Percentiles rank a stretch among this genome's conserved stretches.
Conservation (phyloP, 2,888 invertebrate species). For the Macrosiphum euphorbiae region DNA sequence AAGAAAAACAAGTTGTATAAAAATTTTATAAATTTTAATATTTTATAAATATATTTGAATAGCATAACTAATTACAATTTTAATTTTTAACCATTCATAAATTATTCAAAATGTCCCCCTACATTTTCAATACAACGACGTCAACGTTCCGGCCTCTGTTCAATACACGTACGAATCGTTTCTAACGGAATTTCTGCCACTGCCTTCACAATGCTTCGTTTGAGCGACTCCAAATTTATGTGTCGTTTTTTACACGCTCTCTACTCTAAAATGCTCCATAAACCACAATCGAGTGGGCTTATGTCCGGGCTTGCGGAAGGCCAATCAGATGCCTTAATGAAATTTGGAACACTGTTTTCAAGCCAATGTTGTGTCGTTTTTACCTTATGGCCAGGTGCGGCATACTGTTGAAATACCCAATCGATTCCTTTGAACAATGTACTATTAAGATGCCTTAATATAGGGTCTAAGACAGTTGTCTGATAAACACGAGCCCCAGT, state of each 20-base stretch:
- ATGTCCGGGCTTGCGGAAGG: slow-evolving; percentile 65
- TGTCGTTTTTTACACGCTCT: slow-evolving; percentile 62
- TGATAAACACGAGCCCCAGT: slow-evolving; percentile 65
- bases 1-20: background rate
- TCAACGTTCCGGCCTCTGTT: background rate
- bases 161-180: slow-evolving; percentile 28
- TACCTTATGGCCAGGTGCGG: slow-evolving; percentile 67
- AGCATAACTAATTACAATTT: background rate
- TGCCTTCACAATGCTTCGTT: slow-evolving; percentile 47
- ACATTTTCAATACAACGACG: slow-evolving; percentile 19
- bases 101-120: background rate
- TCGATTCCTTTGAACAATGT: slow-evolving; percentile 63
- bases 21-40: no score
- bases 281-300: slow-evolving; percentile 62
- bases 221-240: slow-evolving; percentile 59
- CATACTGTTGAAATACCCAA: slow-evolving; percentile 67
- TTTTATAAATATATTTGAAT: background rate
- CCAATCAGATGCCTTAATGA: slow-evolving; percentile 66
- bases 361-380: slow-evolving; percentile 66
- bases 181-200: slow-evolving; percentile 45
- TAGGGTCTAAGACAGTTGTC: background rate
- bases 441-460: slow-evolving; percentile 66
- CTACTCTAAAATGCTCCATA: slow-evolving; percentile 45
- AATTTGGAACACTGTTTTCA: slow-evolving; percentile 65
- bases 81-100: background rate